Conservation (phyloP, 2,888 invertebrate species). For the Scaptomyza caliginosa region DNA sequence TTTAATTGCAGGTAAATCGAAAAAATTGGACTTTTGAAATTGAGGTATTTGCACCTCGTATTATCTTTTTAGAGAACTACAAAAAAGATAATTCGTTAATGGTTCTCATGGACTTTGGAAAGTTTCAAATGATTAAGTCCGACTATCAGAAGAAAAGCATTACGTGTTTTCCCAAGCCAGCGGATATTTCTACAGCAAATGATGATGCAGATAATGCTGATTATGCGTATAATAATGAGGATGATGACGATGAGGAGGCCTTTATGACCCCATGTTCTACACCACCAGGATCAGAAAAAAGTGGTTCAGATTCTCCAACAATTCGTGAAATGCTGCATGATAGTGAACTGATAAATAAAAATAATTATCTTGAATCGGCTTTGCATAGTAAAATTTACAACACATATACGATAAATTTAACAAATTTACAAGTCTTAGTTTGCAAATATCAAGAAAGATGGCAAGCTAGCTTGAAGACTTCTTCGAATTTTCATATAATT, state of each 20-base stretch:
- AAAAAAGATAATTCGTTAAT: constrained; percentile 90
- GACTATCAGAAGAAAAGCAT: constrained; percentile 63
- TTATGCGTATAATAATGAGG: constrained; percentile 85
- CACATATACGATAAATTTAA: constrained; percentile 91
- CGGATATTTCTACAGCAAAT: constrained; percentile 30
- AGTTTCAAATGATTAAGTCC: constrained; percentile 85
- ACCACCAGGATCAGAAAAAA: constrained; percentile 90
- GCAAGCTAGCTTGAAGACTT: constrained; percentile 92
- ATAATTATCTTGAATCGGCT: constrained; percentile 86
- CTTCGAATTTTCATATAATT: constrained; percentile 93
- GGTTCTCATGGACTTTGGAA: constrained; percentile 95
- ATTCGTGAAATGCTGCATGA: constrained; percentile 83
- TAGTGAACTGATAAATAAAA: constrained; percentile 87
- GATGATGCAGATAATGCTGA: constrained; percentile 85
- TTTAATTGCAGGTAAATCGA: constrained; percentile 85
- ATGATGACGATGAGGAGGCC: constrained; percentile 86
- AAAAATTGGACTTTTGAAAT: constrained; percentile 94
- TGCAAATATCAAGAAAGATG: constrained; percentile 95
- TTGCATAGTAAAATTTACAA: constrained; percentile 90
- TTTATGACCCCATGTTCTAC: constrained; percentile 95
- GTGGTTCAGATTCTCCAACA: constrained; percentile 85
- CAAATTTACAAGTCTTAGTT: constrained; percentile 93
- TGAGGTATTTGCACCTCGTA: constrained; percentile 96
- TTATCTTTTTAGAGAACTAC: constrained; percentile 93
- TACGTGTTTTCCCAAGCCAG: constrained; percentile 27